Conservation (phyloP, 2,888 invertebrate species). For the Corythucha ciliata region DNA sequence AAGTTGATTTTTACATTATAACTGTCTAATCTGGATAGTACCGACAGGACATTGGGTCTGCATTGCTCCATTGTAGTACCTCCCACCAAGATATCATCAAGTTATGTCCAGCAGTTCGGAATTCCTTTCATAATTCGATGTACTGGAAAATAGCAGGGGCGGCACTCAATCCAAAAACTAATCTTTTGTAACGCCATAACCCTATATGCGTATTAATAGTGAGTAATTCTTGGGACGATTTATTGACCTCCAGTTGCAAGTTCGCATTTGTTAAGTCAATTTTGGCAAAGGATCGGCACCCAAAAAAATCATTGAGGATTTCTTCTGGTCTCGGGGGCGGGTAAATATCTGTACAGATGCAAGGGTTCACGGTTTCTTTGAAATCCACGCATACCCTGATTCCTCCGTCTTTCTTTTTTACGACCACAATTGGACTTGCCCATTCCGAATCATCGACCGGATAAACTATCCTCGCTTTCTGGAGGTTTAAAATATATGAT, state of each 20-base stretch:
- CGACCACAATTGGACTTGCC: constrained; percentile 38
- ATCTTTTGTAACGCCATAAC: constrained; percentile 26
- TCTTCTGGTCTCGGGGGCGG: constrained; percentile 37
- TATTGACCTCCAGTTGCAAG: constrained; percentile 35
- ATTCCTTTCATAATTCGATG: constrained; percentile 23
- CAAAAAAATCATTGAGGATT: constrained; percentile 35
- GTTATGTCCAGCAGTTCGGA: constrained; percentile 25
- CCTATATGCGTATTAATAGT: constrained; percentile 37
- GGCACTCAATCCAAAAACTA: constrained; percentile 30
- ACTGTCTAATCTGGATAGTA: constrained; percentile 30
- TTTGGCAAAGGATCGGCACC: too few relatives aligned
- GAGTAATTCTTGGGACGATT: constrained; percentile 33
- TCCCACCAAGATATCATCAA: constrained; percentile 34
- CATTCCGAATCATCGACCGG: constrained; percentile 27
- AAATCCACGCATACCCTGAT: constrained; percentile 39
- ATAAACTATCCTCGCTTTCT: constrained; percentile 1
- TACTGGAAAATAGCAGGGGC: constrained; percentile 33
- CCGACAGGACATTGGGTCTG: constrained; percentile 22
- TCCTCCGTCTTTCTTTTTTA: constrained; percentile 35
- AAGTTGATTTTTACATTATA: constrained; percentile 33
- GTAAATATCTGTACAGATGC: constrained; percentile 35
- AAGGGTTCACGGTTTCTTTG: constrained; percentile 36
- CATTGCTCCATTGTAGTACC: too few relatives aligned
- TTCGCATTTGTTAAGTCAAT: constrained; percentile 37
- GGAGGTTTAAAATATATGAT: not conserved